These are phyloP conservation scores for Melolontha melolontha DNA, from an alignment of 2,888 invertebrate species.

Conservation along the genomic window DNA sequence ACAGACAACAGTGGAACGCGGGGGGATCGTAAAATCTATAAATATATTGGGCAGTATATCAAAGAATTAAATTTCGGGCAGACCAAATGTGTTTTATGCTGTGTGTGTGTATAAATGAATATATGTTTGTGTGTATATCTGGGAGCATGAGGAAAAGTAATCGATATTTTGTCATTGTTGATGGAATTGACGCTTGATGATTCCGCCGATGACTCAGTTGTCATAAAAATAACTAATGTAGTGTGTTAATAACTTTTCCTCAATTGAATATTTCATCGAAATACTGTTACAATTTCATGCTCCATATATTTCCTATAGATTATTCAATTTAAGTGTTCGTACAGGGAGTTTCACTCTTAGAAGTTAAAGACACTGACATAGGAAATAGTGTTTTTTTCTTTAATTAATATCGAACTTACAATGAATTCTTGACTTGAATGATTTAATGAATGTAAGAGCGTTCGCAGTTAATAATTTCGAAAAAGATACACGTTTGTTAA, in stretches of 20 bases:
- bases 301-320: too few species aligned
- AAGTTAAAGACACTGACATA: too few species aligned
- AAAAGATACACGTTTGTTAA: too few species aligned
- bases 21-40: conserved; percentile 46
- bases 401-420: too few species aligned
- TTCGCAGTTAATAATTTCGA: too few species aligned
- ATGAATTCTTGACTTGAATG: too few species aligned
- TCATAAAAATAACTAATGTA: conserved; percentile 23
- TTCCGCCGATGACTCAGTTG: conserved; percentile 18
- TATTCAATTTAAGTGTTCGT: too few species aligned
- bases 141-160: conserved; percentile 1
- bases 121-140: background rate
- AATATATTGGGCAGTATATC: conserved; percentile 46
- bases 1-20: conserved; percentile 25
- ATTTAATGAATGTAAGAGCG: too few species aligned
- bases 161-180: conserved; percentile 10
- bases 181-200: background rate
- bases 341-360: too few species aligned
- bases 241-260: background rate
- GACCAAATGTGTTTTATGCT: conserved; percentile 32
- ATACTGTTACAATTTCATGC: too few species aligned
- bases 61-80: conserved; percentile 44
- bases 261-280: too few species aligned
- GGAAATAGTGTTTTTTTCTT: too few species aligned
- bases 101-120: conserved; percentile 2